phyloP scores from a whole-genome alignment of 2,888 invertebrate species.

The Cosmia trapezina region DNA sequence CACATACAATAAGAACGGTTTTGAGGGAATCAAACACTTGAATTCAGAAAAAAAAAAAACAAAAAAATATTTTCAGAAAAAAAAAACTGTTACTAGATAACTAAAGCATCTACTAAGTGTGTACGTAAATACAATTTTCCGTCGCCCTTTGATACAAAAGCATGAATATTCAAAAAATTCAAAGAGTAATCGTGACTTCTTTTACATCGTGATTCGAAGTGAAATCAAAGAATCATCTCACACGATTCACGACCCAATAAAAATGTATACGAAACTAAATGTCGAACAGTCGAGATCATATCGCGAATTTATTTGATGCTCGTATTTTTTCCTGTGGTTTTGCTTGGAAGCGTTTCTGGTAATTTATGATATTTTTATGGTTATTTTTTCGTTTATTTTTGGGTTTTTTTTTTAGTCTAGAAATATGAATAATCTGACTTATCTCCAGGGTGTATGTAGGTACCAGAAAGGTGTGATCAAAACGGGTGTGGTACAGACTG shows the following conservation, averaged over 20 bases:
- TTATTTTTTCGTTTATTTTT: not conserved
- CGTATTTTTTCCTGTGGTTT: slow-evolving; percentile 29
- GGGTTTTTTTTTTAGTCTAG: not conserved
- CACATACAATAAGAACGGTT: not conserved
- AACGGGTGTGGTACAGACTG: too few relatives aligned
- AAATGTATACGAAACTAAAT: slow-evolving; percentile 62
- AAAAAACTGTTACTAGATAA: not conserved
- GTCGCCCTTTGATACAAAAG: slow-evolving; percentile 15
- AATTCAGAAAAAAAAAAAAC: not conserved
- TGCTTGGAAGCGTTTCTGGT: slow-evolving; percentile 10
- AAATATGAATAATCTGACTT: not conserved
- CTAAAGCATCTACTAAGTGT: not conserved
- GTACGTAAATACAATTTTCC: not conserved
- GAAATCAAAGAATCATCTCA: slow-evolving; percentile 68
- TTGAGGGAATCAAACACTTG: not conserved
- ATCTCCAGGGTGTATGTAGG: too few relatives aligned
- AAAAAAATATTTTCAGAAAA: not conserved
- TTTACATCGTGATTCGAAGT: slow-evolving; percentile 64
- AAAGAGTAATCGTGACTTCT: slow-evolving; percentile 54
- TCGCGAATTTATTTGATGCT: slow-evolving; percentile 59
- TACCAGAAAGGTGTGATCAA: too few relatives aligned
- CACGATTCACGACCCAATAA: slow-evolving; percentile 68
- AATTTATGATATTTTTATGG: slow-evolving; percentile 23
- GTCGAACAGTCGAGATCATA: slow-evolving; percentile 66
- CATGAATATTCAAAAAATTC: slow-evolving; percentile 57